Evolutionary conservation across 2,113 vertebrate genomes (phyloP), one percentile per base, ranked within the genome.

Genomic region (Macquaria australasica): DNA sequence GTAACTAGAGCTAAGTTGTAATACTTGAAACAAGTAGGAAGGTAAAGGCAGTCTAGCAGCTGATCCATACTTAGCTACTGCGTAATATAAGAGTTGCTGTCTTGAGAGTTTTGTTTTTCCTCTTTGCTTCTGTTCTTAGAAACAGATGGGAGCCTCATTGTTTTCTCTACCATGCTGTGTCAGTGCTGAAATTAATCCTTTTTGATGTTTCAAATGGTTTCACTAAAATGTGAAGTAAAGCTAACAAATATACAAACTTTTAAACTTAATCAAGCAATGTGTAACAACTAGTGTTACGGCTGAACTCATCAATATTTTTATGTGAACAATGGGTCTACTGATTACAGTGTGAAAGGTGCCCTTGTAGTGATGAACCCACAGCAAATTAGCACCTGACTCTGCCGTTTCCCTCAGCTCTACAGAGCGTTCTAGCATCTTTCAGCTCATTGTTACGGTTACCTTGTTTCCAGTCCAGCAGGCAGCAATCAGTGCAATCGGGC

Each of bases 91-190:
- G 34, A 34, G 34, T 58, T 31, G 43, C 51, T 72, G 73, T 53
- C 62, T 50, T 28, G 4, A 63, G 66, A 80, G 73, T 39, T 85
- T 74, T 70, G 55, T 69, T 85, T 76, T 59, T n/a, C 56, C 63
- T 74, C 60, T 63, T 60, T 5, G 39, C 34, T 87, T n/a, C 18
- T 48, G 60, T 71, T 82, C 16, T 56, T 53, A 70, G 41, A 66
- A 70, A 80, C 81, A 82, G 73, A 90, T 73, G 79, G 76, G 53
- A 62, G 23, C 15, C 21, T 70, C 43, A 11, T 23, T 75, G 62
- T 87, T 62, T 78, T 83, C 28, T 2, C 4, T 63, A 23, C 45
- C 50, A 50, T 62, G 74, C 53, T 83, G 73, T 60, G 31, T 72
- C 48, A 77, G 78, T 11, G 43, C 37, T 77, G 45, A 25, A 73